A percentile compares a stretch with the other conserved stretches of the same genome.
Evolutionary conservation across 2,797 vertebrate species (phyloP).

Genomic region (Sebastiscus tertius): DNA sequence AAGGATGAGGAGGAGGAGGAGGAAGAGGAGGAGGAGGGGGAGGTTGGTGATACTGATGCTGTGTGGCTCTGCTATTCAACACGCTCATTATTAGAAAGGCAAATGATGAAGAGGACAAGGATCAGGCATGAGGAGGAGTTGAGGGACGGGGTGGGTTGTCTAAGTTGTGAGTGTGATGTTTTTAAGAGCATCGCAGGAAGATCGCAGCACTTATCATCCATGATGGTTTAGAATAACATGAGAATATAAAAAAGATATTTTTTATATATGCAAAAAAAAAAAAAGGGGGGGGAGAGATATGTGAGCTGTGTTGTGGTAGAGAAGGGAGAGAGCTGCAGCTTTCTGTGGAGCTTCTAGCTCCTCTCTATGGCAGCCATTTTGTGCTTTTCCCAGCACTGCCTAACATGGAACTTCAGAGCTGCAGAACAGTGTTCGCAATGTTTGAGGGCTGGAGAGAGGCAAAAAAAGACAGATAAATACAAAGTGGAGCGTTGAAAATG

Average conservation of each 20-base stretch:
- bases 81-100: constrained; percentile 60
- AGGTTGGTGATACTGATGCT: constrained; percentile 51
- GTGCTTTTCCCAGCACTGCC: constrained; percentile 73
- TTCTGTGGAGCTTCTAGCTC: constrained; percentile 61
- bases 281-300: background rate
- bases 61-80: constrained; percentile 65
- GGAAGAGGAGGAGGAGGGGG: background rate
- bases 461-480: background rate
- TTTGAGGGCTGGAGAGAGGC: background rate
- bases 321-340: constrained; percentile 54
- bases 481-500: background rate
- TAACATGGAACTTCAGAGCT: constrained; percentile 75
- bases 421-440: constrained; percentile 11
- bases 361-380: constrained; percentile 81
- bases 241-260: background rate
- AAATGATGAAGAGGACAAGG: constrained; percentile 51
- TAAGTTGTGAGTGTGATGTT: background rate
- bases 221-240: background rate
- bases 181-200: background rate
- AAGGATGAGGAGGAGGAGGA: background rate
- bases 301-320: constrained; percentile 30
- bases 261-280: background rate
- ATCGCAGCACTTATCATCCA: background rate
- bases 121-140: constrained; percentile 29
- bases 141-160: constrained; percentile 17